Evolutionary conservation across 1,140 invertebrate species (phyloP), one percentile per base, ranked within the genome.

Genomic region (Drosophila pseudoananassae): DNA sequence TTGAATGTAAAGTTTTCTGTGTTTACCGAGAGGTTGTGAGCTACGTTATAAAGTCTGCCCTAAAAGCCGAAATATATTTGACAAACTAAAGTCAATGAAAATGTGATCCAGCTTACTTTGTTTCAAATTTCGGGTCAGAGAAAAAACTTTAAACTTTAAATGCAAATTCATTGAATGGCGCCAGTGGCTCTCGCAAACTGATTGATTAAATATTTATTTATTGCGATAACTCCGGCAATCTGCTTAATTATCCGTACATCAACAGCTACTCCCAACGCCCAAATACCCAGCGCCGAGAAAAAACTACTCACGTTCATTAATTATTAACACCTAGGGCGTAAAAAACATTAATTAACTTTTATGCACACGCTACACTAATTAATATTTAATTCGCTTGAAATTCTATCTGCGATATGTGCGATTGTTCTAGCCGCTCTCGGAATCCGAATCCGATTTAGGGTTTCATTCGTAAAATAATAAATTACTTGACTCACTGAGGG

Each of bases 321-420:
- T 75, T 71, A 87, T 87, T 87, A 78, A 72, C 82, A 82, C 82
- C 82, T 65, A 76, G 59, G 78, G 83, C 83, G 83, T 69, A 69
- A 88, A 87, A 71, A 81, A 65, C 75, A 71, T 69, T 82, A 88
- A 87, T 87, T 88, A 82, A 76, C 49, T 69, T 58, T 60, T 61
- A 83, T 88, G 64, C 63, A 87, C 82, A 87, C 66, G 71, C 78
- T 70, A 76, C 40, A 60, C 61, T 82, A 88, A 87, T 87, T 87
- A 88, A 78, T 76, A 70, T 76, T 83, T 83, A 83, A 88, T 88
- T 66, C 68, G 58, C 66, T 66, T 78, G 45, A 78, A 78, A 78
- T 65, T 71, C 57, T 71, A 50, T 36, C 33, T 10, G 10, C 4
- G 12, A n/a, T 36, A 33, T 33, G 31, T 33, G 31, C 31, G 31